Conservation (phyloP, 1,140 invertebrate genomes). For the Oryzaephilus surinamensis region DNA sequence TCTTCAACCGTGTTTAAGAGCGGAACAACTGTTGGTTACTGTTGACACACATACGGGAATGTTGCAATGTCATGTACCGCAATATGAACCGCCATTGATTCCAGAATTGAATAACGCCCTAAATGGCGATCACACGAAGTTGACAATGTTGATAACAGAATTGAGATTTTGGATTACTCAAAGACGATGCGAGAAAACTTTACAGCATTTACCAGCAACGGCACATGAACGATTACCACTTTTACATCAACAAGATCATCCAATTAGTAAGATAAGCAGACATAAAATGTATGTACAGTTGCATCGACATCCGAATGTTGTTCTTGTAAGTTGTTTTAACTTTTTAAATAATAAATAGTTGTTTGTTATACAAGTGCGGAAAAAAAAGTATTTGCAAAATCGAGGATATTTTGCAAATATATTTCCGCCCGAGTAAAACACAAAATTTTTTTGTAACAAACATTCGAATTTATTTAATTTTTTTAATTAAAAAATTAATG, state of each 20-base stretch:
- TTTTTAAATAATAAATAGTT: no score
- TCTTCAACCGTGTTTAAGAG: constrained; percentile 76
- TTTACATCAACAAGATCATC: constrained; percentile 64
- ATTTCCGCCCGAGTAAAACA: no score
- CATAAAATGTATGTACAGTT: constrained; percentile 78
- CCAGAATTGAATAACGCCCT: constrained; percentile 71
- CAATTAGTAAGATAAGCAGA: constrained; percentile 61
- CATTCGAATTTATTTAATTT: no score
- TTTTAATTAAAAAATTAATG: no score
- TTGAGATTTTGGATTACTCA: constrained; percentile 81
- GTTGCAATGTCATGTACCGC: constrained; percentile 81
- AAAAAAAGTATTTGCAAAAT: no score
- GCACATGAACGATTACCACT: constrained; percentile 78
- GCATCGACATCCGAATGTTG: constrained; percentile 77
- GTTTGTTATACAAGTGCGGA: no score
- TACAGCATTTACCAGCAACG: constrained; percentile 84
- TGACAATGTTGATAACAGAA: constrained; percentile 61
- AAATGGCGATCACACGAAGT: constrained; percentile 61
- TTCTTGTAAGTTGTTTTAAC: constrained; percentile 60
- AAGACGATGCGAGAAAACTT: constrained; percentile 84
- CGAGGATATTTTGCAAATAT: neutral
- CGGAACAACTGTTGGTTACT: constrained; percentile 82
- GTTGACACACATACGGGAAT: constrained; percentile 92
- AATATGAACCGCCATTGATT: constrained; percentile 72
- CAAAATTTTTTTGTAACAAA: no score